phyloP scores from a whole-genome alignment of 2,113 vertebrate genomes.

The Phycodurus eques region DNA sequence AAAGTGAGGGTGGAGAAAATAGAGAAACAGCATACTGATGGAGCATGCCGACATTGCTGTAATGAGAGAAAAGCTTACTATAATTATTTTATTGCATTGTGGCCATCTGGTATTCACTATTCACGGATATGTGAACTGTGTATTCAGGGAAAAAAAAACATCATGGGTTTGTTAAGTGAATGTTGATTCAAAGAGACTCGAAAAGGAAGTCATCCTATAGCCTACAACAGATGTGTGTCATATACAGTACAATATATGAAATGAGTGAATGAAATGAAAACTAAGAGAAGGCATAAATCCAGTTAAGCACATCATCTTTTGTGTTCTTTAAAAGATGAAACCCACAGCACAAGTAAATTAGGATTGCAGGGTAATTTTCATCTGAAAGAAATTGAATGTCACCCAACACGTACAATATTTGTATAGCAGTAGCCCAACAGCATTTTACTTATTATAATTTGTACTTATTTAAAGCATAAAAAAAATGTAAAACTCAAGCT shows the following conservation, averaged over 20 bases:
- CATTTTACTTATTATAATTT: too few species aligned
- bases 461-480: too few species aligned
- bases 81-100: not conserved
- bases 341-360: not conserved
- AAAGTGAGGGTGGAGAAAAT: not conserved
- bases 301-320: not conserved
- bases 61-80: conserved; percentile 1
- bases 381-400: not conserved
- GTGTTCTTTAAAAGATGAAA: not conserved
- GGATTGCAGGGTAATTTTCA: not conserved
- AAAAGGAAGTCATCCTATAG: not conserved
- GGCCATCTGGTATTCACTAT: not conserved
- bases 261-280: not conserved
- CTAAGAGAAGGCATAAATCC: not conserved
- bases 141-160: not conserved
- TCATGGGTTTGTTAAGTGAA: not conserved
- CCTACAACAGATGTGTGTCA: not conserved
- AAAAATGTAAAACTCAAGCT: too few species aligned
- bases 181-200: not conserved
- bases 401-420: not conserved
- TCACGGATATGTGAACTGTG: not conserved
- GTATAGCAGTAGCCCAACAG: not conserved
- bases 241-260: not conserved
- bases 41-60: not conserved
- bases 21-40: not conserved